Percentiles rank a stretch among this genome's conserved stretches.
phyloP scores from a whole-genome alignment of 1,140 invertebrate species.

The Drosophila mojavensis region DNA sequence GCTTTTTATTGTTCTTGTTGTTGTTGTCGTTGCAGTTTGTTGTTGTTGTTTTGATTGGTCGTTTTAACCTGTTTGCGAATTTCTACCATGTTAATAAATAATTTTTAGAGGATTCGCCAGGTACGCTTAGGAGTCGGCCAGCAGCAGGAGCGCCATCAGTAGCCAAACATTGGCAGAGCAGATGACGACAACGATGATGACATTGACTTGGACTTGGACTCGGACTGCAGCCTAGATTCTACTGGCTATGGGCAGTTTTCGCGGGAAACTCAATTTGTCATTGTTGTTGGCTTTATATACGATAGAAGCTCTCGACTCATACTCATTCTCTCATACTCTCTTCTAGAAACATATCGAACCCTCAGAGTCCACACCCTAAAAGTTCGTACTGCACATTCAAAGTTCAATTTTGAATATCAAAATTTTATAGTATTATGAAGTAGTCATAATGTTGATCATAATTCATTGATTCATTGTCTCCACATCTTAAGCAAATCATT shows the following conservation, averaged over 20 bases:
- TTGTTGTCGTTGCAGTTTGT: slow-evolving; percentile 8
- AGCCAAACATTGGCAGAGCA: slow-evolving; percentile 21
- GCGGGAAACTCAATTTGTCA: too few species aligned
- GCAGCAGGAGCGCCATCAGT: slow-evolving; percentile 25
- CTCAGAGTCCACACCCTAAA: too few species aligned
- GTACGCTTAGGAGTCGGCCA: slow-evolving; percentile 23
- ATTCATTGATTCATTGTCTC: too few species aligned
- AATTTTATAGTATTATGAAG: too few species aligned
- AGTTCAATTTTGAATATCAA: too few species aligned
- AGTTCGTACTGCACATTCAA: too few species aligned
- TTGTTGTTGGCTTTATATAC: slow-evolving; percentile 10
- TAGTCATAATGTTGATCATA: too few species aligned
- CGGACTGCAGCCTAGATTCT: neutral
- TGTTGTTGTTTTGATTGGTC: slow-evolving; percentile 77
- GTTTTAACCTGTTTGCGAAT: slow-evolving; percentile 82
- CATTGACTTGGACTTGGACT: neutral
- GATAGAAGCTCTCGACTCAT: too few species aligned
- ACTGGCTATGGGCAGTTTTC: slow-evolving; percentile 7
- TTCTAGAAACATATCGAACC: too few species aligned
- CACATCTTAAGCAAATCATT: too few species aligned
- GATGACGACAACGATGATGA: neutral
- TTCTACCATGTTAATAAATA: slow-evolving; percentile 83
- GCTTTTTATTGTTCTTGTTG: slow-evolving; percentile 42
- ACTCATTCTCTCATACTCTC: slow-evolving; percentile 14
- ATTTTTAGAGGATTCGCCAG: slow-evolving; percentile 76